These are phyloP conservation scores for Neosilurus mollespiculum DNA, from an alignment of 2,797 vertebrate genomes.

Conservation along the genomic window DNA sequence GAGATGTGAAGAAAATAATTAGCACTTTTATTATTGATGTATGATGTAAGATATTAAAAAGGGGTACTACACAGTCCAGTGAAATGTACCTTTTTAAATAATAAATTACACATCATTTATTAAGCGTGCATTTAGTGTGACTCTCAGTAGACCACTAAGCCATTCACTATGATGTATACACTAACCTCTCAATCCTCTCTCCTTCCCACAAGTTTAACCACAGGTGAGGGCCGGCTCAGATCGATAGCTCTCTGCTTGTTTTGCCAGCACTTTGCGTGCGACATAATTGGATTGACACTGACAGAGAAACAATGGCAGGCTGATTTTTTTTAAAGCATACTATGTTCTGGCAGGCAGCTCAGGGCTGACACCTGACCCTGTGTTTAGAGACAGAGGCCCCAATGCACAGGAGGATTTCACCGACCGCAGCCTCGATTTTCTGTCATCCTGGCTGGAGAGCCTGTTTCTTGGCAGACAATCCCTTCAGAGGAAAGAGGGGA, in stretches of 20 bases:
- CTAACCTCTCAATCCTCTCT: constrained; percentile 46
- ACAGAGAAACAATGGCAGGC: constrained; percentile 46
- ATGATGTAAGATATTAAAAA: constrained; percentile 13
- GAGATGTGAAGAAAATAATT: not conserved
- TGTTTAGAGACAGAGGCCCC: constrained; percentile 58
- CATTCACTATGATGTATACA: constrained; percentile 37
- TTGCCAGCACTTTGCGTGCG: constrained; percentile 50
- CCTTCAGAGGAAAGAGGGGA: constrained; percentile 37
- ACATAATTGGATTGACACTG: constrained; percentile 61
- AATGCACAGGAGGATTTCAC: constrained; percentile 57
- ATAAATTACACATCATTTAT: constrained; percentile 33
- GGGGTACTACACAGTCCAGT: not conserved
- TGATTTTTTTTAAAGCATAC: constrained; percentile 20
- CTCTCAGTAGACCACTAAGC: constrained; percentile 14
- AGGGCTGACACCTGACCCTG: constrained; percentile 60
- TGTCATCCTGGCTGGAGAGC: constrained; percentile 55
- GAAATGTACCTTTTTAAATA: constrained; percentile 6
- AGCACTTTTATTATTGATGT: not conserved
- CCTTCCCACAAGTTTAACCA: constrained; percentile 48
- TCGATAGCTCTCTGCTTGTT: constrained; percentile 52
- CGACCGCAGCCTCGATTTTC: constrained; percentile 59
- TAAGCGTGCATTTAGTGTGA: constrained; percentile 21
- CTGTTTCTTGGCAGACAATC: constrained; percentile 50
- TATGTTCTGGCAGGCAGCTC: constrained; percentile 46
- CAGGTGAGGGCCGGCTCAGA: constrained; percentile 47